Base-by-base conservation (phyloP, 2,888 invertebrate genomes). In the Cosmia pyralina region DNA sequence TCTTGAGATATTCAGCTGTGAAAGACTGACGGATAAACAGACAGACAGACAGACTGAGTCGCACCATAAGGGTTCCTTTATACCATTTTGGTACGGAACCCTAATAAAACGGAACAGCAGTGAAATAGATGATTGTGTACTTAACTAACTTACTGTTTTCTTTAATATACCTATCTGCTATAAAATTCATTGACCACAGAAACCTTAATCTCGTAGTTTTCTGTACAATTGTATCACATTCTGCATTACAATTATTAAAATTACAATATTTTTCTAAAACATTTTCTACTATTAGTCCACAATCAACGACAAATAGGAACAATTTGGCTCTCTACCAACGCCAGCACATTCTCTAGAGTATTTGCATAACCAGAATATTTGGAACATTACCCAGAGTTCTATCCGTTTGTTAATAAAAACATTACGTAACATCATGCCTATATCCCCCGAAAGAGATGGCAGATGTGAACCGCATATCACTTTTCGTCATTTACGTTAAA, bases 281-380 rank as follows among this genome's bases (percentile, higher is more conserved):
- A 28, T 28, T 4, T 10, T 17, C 22, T 19, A 53, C 46, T 60
- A n/a, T 53, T 34, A 68, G 17, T 48, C 4, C 13, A 34, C 8
- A 44, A 44, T 38, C 22, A 69, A 19, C 34, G 17, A 55, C 50
- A 53, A 55, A 50, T 22, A 55, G 17, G 34, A 34, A 53, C 62
- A 63, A 63, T 67, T 66, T 72, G 77, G 57, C 72, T 53, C 34
- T n/a, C 13, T 17, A 44, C 79, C 62, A 66, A 72, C 48, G 41
- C 41, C 28, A 28, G 22, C 53, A 50, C 41, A 17, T 17, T 46
- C 69, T n/a, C 53, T 22, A 3, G n/a, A 41, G 48, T 34, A 64
- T 64, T 64, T 70, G 48, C 41, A 41, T 60, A 19, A 34, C 15
- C 8, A 28, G 52, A 58, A 67, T 50, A 67, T 58, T 72, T 48